These are phyloP conservation scores for Hydrocynus forskahlii DNA, from an alignment of 2,797 vertebrate genomes.

Conservation along the genomic window DNA sequence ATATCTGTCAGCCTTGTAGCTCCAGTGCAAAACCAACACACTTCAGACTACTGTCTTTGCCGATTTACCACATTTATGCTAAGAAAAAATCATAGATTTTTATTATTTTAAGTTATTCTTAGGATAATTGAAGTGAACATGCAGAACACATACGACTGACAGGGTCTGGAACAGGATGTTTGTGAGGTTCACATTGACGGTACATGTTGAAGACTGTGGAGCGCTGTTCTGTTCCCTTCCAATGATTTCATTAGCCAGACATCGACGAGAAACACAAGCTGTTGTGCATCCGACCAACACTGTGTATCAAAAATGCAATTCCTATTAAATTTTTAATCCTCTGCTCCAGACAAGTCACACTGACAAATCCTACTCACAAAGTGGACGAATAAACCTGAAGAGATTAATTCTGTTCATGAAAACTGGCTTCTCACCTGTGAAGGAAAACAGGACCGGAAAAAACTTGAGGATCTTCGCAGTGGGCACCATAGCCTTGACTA, in stretches of 20 bases:
- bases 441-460: background rate
- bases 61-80: no score
- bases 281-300: background rate
- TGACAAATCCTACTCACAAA: background rate
- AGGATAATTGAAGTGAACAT: background rate
- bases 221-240: constrained; percentile 47
- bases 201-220: constrained; percentile 70
- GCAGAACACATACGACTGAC: constrained; percentile 68
- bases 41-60: no score
- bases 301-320: constrained; percentile 39
- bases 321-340: background rate
- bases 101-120: background rate
- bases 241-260: constrained; percentile 70
- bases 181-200: constrained; percentile 52
- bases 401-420: background rate
- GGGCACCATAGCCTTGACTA: background rate
- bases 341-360: background rate
- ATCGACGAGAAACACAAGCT: constrained; percentile 62
- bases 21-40: no score
- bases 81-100: no score
- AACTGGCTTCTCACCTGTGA: constrained; percentile 15
- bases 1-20: no score
- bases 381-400: background rate
- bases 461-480: background rate
- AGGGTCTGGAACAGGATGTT: constrained; percentile 71